These are phyloP conservation scores for Sebastes kiyomatsui DNA, from an alignment of 2,797 vertebrate genomes.

Conservation along the genomic window DNA sequence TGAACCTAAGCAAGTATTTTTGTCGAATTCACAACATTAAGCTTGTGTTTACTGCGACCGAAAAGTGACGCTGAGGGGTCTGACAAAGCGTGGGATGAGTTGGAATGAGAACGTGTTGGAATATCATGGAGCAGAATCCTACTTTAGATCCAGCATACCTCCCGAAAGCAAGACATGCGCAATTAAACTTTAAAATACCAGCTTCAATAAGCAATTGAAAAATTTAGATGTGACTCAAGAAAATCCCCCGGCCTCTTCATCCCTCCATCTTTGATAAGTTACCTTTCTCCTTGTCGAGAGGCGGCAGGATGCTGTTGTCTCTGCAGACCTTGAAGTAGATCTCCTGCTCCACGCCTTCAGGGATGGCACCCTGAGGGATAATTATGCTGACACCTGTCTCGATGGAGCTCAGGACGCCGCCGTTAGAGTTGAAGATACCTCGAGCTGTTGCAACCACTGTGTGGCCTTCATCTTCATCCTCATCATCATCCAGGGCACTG, in stretches of 20 bases:
- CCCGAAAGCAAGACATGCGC: not conserved
- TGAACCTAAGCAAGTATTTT: too few relatives aligned
- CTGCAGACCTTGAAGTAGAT: constrained; percentile 99
- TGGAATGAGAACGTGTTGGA: too few relatives aligned
- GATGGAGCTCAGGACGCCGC: constrained; percentile 97
- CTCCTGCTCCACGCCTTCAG: constrained; percentile 96
- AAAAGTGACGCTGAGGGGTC: too few relatives aligned
- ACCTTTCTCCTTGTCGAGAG: constrained; percentile 99
- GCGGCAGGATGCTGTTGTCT: constrained; percentile 98
- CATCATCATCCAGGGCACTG: constrained; percentile 95
- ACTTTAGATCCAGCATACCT: not conserved
- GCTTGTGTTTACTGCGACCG: too few relatives aligned
- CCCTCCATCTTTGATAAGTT: constrained; percentile 26
- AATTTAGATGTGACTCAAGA: not conserved
- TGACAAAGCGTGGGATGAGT: too few relatives aligned
- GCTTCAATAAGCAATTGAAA: not conserved
- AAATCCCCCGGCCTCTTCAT: not conserved
- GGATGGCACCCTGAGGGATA: constrained; percentile 98
- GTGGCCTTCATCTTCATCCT: constrained; percentile 98
- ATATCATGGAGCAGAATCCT: not conserved
- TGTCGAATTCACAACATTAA: too few relatives aligned
- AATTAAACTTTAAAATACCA: not conserved
- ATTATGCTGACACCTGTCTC: constrained; percentile 99
- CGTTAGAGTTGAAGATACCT: constrained; percentile 96
- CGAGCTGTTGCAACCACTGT: constrained; percentile 97